Evolutionary conservation across 2,888 invertebrate genomes (phyloP), one percentile per base, ranked within the genome.

Genomic region (Himalopsyche kuldschensis): DNA sequence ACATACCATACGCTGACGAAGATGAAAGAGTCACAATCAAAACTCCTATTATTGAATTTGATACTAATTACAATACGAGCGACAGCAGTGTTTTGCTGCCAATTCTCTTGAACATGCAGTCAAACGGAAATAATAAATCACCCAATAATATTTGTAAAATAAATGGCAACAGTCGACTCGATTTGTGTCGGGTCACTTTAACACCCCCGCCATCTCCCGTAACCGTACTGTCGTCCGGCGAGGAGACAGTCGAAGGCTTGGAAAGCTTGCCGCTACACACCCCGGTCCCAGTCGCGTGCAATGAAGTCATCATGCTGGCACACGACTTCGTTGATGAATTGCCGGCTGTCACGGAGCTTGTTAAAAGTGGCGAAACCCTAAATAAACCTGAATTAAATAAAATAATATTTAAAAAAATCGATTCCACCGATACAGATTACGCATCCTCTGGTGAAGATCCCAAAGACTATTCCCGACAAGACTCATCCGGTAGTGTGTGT

Each of bases 401-500:
- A 30, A 78, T 30, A 35, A 31, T 31, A 32, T 27, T 47, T 10
- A 81, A 69, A 4, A 32, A 32, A 35, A 20, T 76, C 20, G 76
- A 76, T 24, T 32, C 41, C 20, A 76, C 76, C 1, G 35, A 76
- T 24, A 76, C 35, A n/a, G 75, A 81, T 27, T 63, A 17, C 81
- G 78, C 47, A n/a, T 41, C 77, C 31, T 82, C 85, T 31, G 85
- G 76, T 76, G 84, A 82, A 75, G 85, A 86, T 75, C 81, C 63
- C 63, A 83, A 83, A 83, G 86, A 86, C 11, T 84, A 82, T 85
- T 88, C 89, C 77, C 93, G 94, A 80, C 93, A 93, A 89, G 93
- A 93, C 88, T 94, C 94, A 75, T 91, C 92, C 80, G 93, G 93
- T 88, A 93, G 93, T 87, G 91, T 93, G 87, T 92, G 93, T 88